Evolutionary conservation across 2,113 vertebrate species (phyloP).

Genomic region (Cnemophilus loriae): DNA sequence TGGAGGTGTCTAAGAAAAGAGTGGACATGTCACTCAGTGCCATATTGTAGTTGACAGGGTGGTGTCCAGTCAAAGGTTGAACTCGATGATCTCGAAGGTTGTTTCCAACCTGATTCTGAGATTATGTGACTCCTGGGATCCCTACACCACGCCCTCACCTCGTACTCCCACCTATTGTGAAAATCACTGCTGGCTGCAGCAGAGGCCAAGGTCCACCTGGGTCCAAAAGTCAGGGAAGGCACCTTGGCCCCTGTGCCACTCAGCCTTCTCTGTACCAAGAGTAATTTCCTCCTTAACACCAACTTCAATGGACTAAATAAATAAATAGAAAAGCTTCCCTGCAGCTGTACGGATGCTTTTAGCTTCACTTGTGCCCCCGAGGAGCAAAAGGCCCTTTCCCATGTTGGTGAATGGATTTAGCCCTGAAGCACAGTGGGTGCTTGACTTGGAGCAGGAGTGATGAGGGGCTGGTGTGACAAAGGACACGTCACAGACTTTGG

Average conservation of each 20-base stretch:
- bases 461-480: rapidly evolving
- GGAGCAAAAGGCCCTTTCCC: neutral
- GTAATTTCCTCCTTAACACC: neutral
- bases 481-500: rapidly evolving
- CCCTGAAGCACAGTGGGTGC: neutral
- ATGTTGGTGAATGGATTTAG: rapidly evolving
- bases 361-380: rapidly evolving
- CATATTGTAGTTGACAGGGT: no score
- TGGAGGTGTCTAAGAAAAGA: neutral
- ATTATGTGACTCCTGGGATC: neutral
- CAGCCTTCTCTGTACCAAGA: neutral
- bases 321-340: neutral
- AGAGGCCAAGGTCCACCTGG: neutral
- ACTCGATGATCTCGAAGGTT: rapidly evolving
- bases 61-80: neutral
- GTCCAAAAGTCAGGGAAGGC: rapidly evolving
- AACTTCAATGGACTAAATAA: neutral
- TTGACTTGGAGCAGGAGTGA: neutral
- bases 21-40: neutral
- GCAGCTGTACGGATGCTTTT: neutral
- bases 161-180: rapidly evolving
- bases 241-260: rapidly evolving
- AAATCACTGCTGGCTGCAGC: rapidly evolving
- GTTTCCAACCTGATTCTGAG: neutral
- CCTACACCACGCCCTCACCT: neutral